Conservation (phyloP, 2,113 vertebrate species). For the Prunella himalayana region DNA sequence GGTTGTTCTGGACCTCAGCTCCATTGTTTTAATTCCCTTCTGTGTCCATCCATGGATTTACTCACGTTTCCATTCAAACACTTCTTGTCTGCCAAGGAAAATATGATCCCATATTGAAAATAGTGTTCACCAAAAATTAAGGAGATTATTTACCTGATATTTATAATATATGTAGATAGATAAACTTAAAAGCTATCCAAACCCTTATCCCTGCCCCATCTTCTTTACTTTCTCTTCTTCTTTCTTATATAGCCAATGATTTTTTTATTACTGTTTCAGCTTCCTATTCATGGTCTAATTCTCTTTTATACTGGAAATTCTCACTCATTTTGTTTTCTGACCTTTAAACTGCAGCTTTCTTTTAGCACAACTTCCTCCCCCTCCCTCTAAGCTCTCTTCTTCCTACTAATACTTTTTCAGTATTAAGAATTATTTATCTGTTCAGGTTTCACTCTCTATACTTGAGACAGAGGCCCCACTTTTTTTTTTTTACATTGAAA, state of each 20-base stretch:
- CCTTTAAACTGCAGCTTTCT: neutral
- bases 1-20: neutral
- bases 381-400: neutral
- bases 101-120: neutral
- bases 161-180: neutral
- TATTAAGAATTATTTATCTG: neutral
- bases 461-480: rapidly evolving
- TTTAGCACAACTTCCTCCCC: neutral
- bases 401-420: neutral
- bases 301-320: neutral
- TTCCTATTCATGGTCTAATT: neutral
- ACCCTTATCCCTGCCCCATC: neutral
- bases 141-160: neutral
- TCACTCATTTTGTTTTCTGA: neutral
- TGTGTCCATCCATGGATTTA: neutral
- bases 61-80: neutral
- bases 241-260: neutral
- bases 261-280: neutral
- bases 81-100: neutral
- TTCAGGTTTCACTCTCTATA: neutral
- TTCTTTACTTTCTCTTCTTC: neutral
- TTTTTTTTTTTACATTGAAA: neutral
- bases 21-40: neutral
- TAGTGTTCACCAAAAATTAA: neutral
- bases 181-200: neutral